Evolutionary conservation across 1,140 invertebrate genomes (phyloP), one percentile per base, ranked within the genome.

Genomic region (Heliothis subflexa): DNA sequence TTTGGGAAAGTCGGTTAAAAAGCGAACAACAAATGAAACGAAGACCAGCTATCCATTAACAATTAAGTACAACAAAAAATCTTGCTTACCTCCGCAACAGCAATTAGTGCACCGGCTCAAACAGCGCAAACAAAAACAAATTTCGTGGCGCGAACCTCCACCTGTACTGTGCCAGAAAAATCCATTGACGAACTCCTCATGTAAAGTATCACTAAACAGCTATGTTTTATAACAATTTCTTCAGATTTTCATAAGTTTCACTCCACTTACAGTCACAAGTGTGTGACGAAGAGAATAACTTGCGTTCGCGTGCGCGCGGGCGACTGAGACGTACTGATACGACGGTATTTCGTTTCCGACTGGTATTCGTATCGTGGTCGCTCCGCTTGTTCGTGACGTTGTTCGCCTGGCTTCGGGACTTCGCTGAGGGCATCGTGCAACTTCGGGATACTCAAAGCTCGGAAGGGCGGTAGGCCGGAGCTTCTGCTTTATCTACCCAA

Each of bases 261-360:
- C 89, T 88, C 71, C 89, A 92, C 86, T 88, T 86, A 70, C 80
- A 85, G 86, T 89, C 87, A 92, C 88, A 89, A 88, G 13, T 83
- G 75, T 89, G 83, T 88, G 89, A 88, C 87, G 88, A 87, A 90
- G 87, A 87, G 87, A 86, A 91, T 88, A 91, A 91, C 83, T 89
- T 91, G 83, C 74, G 21, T 61, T 78, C 80, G 82, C 81, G 79
- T 71, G 78, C 64, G 79, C 76, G 33, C 64, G 78, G 71, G 74
- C 79, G 74, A 82, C 76, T 78, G 82, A 86, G 61, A 91, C 87
- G 89, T 90, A 85, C 75, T 64, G 28, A 59, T 78, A 13, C 79
- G 59, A 68, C 86, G 89, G 45, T 86, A 83, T 82, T 88, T 84
- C 84, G 85, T 81, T 85, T 85, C 80, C 81, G 82, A 92, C 91